Base-by-base conservation (phyloP, 2,797 vertebrate genomes). In the Dendrocincla tyrannina region DNA sequence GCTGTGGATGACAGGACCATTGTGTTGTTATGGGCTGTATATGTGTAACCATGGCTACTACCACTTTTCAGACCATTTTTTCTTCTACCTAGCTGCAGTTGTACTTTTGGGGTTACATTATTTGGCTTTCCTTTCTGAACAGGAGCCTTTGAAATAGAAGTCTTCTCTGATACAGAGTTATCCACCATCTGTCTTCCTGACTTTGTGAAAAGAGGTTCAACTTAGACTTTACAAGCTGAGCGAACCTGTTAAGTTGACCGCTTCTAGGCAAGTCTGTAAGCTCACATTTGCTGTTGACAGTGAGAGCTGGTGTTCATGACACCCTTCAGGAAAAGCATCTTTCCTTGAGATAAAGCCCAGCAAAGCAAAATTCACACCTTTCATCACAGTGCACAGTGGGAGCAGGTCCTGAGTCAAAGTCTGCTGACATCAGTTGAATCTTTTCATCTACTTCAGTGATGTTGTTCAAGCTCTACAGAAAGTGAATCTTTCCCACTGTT, bases 31-130 rank as follows among this genome's bases (percentile, higher is more conserved):
- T 32, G 41, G n/a, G 44, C 11, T 67, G 88, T 96, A 96, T 49
- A 24, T 53, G 17, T 66, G 89, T 96, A 97, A 95, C 94, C 86
- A 77, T 83, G 86, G 74, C 84, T 88, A 91, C 93, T 85, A 62
- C 62, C 33, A 70, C 88, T 95, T 95, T 93, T 94, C 59, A 44
- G 68, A 80, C 32, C 30, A 53, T 67, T 86, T 93, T 96, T 82
- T 35, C 67, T 91, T 87, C 62, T 82, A 33, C 11, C 9, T 41
- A 18, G 4, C 42, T 44, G 64, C 66, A 85, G 94, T 78, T 17
- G 58, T 93, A 89, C 68, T 96, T 97, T 92, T 67, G 72, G 74
- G 11, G 18, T 83, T 95, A 32, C 64, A 47, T 93, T 94, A 66
- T 60, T 70, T 96, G 44, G 17, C 24, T 52, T 85, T 95, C 47